phyloP scores from a whole-genome alignment of 1,140 invertebrate species.

The Orussus abietinus region DNA sequence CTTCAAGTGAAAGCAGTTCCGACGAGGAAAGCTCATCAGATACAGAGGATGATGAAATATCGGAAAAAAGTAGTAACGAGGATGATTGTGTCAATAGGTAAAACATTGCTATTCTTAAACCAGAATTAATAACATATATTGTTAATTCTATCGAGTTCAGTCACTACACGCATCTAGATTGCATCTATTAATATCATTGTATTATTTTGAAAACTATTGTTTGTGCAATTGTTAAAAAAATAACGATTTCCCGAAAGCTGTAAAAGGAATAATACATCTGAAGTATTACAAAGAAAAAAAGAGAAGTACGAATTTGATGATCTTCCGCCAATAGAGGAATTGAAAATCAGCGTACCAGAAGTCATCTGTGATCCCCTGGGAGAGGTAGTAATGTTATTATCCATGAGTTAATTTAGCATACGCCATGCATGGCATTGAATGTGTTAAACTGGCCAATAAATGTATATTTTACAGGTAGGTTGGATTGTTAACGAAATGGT shows the following conservation, averaged over 20 bases:
- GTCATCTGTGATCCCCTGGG: slow-evolving; percentile 73
- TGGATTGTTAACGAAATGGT: slow-evolving; percentile 47
- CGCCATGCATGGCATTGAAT: slow-evolving; percentile 7
- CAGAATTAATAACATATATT: neutral
- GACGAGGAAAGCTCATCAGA: neutral
- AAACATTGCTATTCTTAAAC: too few relatives aligned
- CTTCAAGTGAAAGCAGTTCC: neutral
- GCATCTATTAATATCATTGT: slow-evolving; percentile 8
- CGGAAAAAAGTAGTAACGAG: too few relatives aligned
- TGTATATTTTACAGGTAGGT: slow-evolving; percentile 34
- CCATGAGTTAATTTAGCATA: slow-evolving; percentile 16
- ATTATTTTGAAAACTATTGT: slow-evolving; percentile 4
- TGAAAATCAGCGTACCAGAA: slow-evolving; percentile 73
- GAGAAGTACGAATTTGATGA: slow-evolving; percentile 57
- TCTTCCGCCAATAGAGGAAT: slow-evolving; percentile 78
- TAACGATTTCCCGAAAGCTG: slow-evolving; percentile 5
- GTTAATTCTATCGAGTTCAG: neutral
- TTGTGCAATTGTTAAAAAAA: neutral
- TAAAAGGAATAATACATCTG: slow-evolving; percentile 7
- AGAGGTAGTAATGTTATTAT: slow-evolving; percentile 49
- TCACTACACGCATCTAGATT: slow-evolving; percentile 1
- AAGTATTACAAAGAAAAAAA: slow-evolving; percentile 7
- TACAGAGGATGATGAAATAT: neutral
- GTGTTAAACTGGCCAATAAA: slow-evolving; percentile 6
- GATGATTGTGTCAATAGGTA: too few relatives aligned